Percentiles rank a stretch among this genome's conserved stretches.
These are phyloP conservation scores for Hemitrygon akajei DNA, from an alignment of 2,797 vertebrate genomes.

Conservation along the genomic window DNA sequence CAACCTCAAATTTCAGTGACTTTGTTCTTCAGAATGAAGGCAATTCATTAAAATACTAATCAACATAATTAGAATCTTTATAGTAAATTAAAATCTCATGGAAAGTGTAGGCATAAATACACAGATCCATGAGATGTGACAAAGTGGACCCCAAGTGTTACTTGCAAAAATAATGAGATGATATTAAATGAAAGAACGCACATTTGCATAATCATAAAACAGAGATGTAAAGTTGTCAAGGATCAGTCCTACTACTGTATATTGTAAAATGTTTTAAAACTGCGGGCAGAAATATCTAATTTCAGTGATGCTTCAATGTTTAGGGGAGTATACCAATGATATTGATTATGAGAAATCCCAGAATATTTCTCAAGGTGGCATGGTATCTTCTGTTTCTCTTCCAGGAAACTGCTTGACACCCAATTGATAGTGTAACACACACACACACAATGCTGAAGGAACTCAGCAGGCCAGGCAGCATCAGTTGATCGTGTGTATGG, in stretches of 20 bases:
- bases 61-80: not conserved
- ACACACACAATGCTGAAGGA: too few relatives aligned
- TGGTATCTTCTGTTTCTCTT: not conserved
- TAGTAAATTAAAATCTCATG: not conserved
- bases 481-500: not conserved
- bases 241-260: not conserved
- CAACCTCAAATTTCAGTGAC: conserved; percentile 14
- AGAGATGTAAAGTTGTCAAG: not conserved
- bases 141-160: not conserved
- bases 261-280: not conserved
- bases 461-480: too few relatives aligned
- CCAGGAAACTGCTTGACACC: not conserved
- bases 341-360: not conserved
- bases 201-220: not conserved
- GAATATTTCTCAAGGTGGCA: not conserved
- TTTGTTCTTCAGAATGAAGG: conserved; percentile 23
- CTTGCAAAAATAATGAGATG: not conserved
- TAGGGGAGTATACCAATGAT: not conserved
- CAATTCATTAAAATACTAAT: conserved; percentile 5
- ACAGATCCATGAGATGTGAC: not conserved
- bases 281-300: not conserved
- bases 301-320: not conserved
- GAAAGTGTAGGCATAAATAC: not conserved
- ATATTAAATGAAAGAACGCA: not conserved
- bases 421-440: too few relatives aligned